Evolutionary conservation across 2,888 invertebrate species (phyloP).

Genomic region (Meandrusa payeni): DNA sequence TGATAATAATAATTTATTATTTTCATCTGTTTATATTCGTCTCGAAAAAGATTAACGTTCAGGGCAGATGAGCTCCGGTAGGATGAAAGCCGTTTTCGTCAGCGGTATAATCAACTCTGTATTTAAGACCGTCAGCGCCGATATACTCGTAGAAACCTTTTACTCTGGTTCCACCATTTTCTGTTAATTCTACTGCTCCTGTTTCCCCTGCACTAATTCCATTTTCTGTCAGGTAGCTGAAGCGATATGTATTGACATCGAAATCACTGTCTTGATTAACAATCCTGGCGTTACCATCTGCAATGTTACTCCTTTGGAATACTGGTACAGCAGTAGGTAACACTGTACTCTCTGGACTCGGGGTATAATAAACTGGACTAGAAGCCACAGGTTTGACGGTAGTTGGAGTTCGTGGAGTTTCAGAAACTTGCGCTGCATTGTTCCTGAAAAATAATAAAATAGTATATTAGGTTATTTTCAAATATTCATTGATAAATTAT

Average conservation of each 20-base stretch:
- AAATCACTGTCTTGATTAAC: slow-evolving; percentile 75
- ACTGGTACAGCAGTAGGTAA: slow-evolving; percentile 25
- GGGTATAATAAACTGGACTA: slow-evolving; percentile 13
- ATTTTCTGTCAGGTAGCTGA: slow-evolving; percentile 83
- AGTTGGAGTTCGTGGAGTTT: slow-evolving; percentile 45
- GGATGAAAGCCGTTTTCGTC: slow-evolving; percentile 82
- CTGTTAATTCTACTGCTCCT: slow-evolving; percentile 79
- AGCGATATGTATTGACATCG: slow-evolving; percentile 80
- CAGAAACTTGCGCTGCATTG: slow-evolving; percentile 39
- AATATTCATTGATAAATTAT: too few species aligned
- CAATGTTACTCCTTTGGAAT: slow-evolving; percentile 25
- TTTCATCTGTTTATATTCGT: not conserved
- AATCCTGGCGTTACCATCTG: slow-evolving; percentile 76
- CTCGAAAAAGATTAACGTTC: slow-evolving; percentile 27
- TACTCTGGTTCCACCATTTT: slow-evolving; percentile 79
- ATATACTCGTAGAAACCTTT: slow-evolving; percentile 85
- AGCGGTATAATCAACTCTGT: slow-evolving; percentile 81
- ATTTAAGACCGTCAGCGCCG: slow-evolving; percentile 81
- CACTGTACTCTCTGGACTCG: slow-evolving; percentile 1
- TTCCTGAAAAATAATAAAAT: slow-evolving; percentile 27
- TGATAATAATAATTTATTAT: too few species aligned
- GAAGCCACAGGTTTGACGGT: slow-evolving; percentile 33
- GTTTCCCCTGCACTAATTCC: slow-evolving; percentile 83
- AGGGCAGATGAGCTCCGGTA: slow-evolving; percentile 75
- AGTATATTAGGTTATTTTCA: too few species aligned